Evolutionary conservation across 2,797 vertebrate species (phyloP).

Genomic region (Pachyuromys duprasi): DNA sequence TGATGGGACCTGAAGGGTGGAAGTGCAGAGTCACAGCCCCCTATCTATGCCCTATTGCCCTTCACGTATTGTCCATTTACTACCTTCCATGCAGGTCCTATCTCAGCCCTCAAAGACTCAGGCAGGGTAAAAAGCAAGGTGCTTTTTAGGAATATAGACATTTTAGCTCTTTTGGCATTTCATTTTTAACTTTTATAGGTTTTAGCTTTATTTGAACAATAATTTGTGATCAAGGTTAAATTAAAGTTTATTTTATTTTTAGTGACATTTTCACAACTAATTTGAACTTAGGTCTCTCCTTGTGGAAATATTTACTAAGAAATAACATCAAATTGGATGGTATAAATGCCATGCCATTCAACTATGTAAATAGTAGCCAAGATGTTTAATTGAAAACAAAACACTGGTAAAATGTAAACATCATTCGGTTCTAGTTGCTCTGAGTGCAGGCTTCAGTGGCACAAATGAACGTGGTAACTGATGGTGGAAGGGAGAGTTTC

Average conservation of each 20-base stretch:
- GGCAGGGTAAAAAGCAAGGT: constrained; percentile 3
- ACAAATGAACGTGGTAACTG: constrained; percentile 77
- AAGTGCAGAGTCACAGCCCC: neutral
- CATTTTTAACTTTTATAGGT: constrained; percentile 82
- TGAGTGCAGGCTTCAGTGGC: constrained; percentile 67
- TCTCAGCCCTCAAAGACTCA: neutral
- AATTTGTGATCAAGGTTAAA: constrained; percentile 85
- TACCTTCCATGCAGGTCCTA: neutral
- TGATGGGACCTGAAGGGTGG: neutral
- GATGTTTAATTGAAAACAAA: constrained; percentile 89
- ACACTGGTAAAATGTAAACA: constrained; percentile 85
- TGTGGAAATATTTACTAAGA: constrained; percentile 89
- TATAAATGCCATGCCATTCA: constrained; percentile 86
- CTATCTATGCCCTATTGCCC: neutral
- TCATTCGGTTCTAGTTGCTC: constrained; percentile 78
- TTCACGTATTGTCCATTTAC: neutral
- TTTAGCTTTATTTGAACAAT: constrained; percentile 74
- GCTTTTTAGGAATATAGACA: constrained; percentile 37
- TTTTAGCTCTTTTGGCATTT: constrained; percentile 77
- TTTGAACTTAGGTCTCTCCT: constrained; percentile 86
- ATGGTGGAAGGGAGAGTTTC: constrained; percentile 78
- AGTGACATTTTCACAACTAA: constrained; percentile 87
- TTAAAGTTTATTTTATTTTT: constrained; percentile 88
- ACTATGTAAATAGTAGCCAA: constrained; percentile 87
- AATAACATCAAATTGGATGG: constrained; percentile 83